A percentile compares a stretch with the other conserved stretches of the same genome.
These are phyloP conservation scores for Tympanuchus pallidicinctus DNA, from an alignment of 2,113 vertebrate genomes.

Conservation along the genomic window DNA sequence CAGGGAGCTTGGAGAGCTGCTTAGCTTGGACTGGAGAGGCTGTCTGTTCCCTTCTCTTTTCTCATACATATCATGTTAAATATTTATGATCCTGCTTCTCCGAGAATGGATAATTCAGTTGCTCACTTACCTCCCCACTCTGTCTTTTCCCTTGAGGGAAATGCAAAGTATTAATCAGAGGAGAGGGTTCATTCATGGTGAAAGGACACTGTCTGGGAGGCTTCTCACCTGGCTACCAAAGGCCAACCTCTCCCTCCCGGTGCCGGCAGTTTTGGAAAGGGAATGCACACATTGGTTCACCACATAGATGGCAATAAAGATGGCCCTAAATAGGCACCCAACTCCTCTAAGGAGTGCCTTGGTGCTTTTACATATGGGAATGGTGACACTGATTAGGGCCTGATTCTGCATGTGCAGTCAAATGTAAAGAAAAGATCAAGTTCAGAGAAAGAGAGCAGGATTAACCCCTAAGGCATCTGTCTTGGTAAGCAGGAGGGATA, in stretches of 20 bases:
- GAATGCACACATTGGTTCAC: not conserved
- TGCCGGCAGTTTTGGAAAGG: constrained; percentile 23
- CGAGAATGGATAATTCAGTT: constrained; percentile 8
- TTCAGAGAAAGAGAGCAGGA: not conserved
- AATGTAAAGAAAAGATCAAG: not conserved
- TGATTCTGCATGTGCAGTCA: constrained; percentile 14
- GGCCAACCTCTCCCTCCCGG: constrained; percentile 28
- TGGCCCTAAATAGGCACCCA: not conserved
- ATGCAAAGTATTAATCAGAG: constrained; percentile 38
- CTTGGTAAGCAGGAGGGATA: not conserved
- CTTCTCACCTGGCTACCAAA: constrained; percentile 41
- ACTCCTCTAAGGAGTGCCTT: not conserved
- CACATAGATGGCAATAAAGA: not conserved
- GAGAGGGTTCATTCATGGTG: constrained; percentile 22
- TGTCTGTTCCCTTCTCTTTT: constrained; percentile 10
- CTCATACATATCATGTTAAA: constrained; percentile 27
- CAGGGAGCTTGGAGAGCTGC: not conserved
- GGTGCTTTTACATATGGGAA: not conserved
- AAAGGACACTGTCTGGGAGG: constrained; percentile 29
- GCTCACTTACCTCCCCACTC: not conserved
- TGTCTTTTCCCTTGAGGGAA: constrained; percentile 20
- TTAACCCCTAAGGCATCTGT: not conserved
- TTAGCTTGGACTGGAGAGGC: not conserved
- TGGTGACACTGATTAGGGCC: not conserved
- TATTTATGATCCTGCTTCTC: constrained; percentile 34